Conservation (phyloP, 2,113 vertebrate species). For the Sinocyclocheilus anshuiensis region DNA sequence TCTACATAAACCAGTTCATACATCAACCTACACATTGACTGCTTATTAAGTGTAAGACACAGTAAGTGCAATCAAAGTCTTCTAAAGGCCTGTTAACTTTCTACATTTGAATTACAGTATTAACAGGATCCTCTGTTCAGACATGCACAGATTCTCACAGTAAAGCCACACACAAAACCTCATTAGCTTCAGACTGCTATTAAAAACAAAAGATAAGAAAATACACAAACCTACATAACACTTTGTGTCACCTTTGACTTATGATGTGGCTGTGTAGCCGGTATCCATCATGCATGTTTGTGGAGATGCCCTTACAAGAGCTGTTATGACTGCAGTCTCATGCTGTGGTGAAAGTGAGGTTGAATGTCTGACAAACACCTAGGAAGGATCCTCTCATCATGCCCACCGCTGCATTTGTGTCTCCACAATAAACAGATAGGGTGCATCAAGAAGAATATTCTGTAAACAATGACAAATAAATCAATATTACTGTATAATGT, state of each 20-base stretch:
- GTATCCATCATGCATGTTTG: constrained; percentile 41
- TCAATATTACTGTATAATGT: constrained; percentile 57
- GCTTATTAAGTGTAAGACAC: background rate
- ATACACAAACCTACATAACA: constrained; percentile 37
- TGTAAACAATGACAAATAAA: constrained; percentile 57
- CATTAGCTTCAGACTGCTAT: constrained; percentile 37
- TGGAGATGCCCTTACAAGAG: constrained; percentile 39
- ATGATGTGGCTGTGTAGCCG: constrained; percentile 39
- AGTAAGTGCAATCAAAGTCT: background rate
- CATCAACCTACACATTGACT: background rate
- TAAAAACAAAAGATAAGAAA: constrained; percentile 36
- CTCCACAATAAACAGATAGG: constrained; percentile 30
- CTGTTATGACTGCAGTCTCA: constrained; percentile 22
- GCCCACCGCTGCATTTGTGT: background rate
- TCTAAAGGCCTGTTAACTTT: background rate
- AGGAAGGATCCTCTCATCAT: constrained; percentile 6
- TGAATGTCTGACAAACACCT: constrained; percentile 45
- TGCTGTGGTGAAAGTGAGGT: constrained; percentile 26
- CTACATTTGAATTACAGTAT: background rate
- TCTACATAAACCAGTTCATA: background rate
- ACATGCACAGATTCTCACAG: background rate
- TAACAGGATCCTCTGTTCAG: background rate
- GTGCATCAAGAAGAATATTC: constrained; percentile 51
- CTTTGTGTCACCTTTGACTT: constrained; percentile 46
- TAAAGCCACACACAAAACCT: background rate